phyloP scores from a whole-genome alignment of 2,888 invertebrate genomes.

The Tetheella fluctuosa region DNA sequence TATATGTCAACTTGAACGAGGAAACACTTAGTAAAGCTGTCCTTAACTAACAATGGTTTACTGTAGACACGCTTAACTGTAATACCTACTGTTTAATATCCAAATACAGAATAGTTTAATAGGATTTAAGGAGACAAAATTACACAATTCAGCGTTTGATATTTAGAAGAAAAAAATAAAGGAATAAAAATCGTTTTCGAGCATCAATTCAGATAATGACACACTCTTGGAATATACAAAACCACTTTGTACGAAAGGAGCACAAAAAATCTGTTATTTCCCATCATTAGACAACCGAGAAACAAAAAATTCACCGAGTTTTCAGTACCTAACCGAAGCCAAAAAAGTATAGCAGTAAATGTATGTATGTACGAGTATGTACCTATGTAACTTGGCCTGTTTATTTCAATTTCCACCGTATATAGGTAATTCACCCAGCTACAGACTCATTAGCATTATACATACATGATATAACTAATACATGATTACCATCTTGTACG shows the following conservation, averaged over 20 bases:
- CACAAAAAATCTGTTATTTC: too few relatives aligned
- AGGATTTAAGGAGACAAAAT: background rate
- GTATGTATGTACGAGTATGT: background rate
- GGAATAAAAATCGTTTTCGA: too few relatives aligned
- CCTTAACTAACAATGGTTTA: slow-evolving; percentile 9
- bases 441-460: slow-evolving; percentile 11
- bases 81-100: background rate
- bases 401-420: background rate
- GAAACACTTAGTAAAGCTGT: slow-evolving; percentile 23
- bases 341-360: background rate
- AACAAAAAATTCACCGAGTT: too few relatives aligned
- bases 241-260: too few relatives aligned
- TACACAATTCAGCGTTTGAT: too few relatives aligned
- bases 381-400: background rate
- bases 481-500: slow-evolving; percentile 11
- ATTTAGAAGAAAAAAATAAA: too few relatives aligned
- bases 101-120: background rate
- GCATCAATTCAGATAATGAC: too few relatives aligned
- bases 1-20: slow-evolving; percentile 23
- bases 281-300: too few relatives aligned
- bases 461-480: slow-evolving; percentile 1
- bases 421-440: background rate
- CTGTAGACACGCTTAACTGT: background rate
- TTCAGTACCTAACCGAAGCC: too few relatives aligned
- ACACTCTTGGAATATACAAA: too few relatives aligned